Base-by-base conservation (phyloP, 1,140 invertebrate species). In the Drosophila nigromelanica region DNA sequence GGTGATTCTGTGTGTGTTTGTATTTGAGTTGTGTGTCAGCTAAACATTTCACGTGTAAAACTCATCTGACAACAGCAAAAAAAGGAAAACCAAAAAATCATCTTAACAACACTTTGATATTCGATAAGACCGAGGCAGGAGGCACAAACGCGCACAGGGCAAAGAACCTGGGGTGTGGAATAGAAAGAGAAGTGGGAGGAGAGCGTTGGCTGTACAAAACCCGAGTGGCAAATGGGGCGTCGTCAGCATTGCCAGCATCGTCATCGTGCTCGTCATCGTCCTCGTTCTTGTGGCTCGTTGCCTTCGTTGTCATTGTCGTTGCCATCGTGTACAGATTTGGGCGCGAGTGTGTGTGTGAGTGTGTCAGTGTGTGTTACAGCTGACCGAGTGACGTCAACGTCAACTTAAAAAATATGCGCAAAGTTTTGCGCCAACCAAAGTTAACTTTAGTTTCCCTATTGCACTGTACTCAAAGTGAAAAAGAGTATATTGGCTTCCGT, bases 91-190 rank as follows among this genome's bases (percentile, higher is more conserved):
- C 76, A 55, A 75, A 81, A 73, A 86, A 85, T 78, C 81, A 86
- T 78, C 74, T 80, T 63, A 73, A 79, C 78, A 85, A 81, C 81
- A 85, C 81, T 85, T 85, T 85, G 81, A 85, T 86, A 85, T 86
- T 86, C 81, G 82, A 85, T 85, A 86, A 86, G 74, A 81, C 33
- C 68, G 15, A 58, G 70, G 37, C 67, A 60, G 30, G 56, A 52
- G 4, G 39, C 59, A 64, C 24, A 40, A 27, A 8, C 15, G 21
- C 52, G 42, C 24, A 42, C 11, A 30, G 21, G 18, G 5, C 35
- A 30, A 18, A 12, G 37, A 14, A 14, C 7, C 1, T 27, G n/a
- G 58, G 8, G 2, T 35, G 45, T 12, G 27, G 42, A 4, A 11
- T 1, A 3, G 30, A 14, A 5, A 35, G 0, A 1, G 11, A 5